These are phyloP conservation scores for Sipha flava DNA, from an alignment of 1,140 invertebrate genomes.

Conservation along the genomic window DNA sequence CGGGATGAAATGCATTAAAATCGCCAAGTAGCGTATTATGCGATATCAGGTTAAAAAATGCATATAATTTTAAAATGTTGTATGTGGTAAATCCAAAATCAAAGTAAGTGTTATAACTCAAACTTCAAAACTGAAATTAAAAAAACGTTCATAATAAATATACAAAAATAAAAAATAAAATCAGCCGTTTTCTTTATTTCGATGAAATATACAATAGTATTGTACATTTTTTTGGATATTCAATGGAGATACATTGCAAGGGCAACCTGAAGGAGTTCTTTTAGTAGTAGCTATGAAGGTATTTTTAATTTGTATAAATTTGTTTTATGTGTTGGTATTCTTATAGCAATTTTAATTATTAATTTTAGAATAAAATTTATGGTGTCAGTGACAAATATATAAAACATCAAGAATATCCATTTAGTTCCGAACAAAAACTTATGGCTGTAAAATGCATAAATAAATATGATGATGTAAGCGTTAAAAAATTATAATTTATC, in stretches of 20 bases:
- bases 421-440: conserved; percentile 94
- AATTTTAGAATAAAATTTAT: conserved; percentile 69
- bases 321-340: neutral
- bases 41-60: too few relatives aligned
- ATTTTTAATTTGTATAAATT: conserved; percentile 6
- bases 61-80: too few relatives aligned
- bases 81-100: too few relatives aligned
- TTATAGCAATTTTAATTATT: neutral
- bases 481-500: conserved; percentile 29
- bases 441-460: conserved; percentile 93
- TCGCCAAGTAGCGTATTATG: too few relatives aligned
- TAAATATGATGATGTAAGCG: conserved; percentile 61
- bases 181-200: too few relatives aligned
- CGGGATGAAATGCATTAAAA: too few relatives aligned
- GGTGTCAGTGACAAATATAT: conserved; percentile 71
- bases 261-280: conserved; percentile 94
- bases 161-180: too few relatives aligned
- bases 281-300: conserved; percentile 84
- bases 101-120: too few relatives aligned
- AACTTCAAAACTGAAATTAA: too few relatives aligned
- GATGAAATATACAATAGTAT: too few relatives aligned
- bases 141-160: too few relatives aligned
- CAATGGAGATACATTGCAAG: conserved; percentile 72
- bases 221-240: too few relatives aligned
- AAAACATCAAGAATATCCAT: conserved; percentile 90